A percentile compares a stretch with the other conserved stretches of the same genome.
Evolutionary conservation across 2,113 vertebrate genomes (phyloP).

Genomic region (Python bivittatus): DNA sequence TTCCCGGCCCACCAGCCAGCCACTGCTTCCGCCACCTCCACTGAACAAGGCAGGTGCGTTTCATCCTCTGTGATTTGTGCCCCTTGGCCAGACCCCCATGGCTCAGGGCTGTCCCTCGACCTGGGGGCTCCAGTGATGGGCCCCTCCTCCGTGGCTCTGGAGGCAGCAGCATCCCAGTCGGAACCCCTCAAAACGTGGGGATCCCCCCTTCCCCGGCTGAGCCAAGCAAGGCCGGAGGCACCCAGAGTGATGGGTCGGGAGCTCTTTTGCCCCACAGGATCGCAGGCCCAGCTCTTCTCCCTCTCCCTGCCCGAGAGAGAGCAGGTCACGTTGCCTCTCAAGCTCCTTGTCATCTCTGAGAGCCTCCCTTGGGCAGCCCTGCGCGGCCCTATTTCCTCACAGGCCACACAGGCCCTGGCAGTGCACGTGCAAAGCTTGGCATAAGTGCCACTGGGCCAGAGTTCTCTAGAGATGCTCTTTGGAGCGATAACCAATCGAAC

Average conservation of each 20-base stretch:
- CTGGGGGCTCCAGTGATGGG: neutral
- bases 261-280: neutral
- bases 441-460: no score
- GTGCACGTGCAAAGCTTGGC: no score
- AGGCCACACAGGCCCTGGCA: no score
- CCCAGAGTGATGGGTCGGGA: neutral
- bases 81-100: neutral
- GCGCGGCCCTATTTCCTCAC: no score
- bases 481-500: no score
- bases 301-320: neutral
- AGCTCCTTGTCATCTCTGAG: no score
- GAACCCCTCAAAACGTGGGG: neutral
- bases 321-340: no score
- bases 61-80: slow-evolving; percentile 68
- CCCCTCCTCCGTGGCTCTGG: neutral
- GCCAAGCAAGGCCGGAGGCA: neutral
- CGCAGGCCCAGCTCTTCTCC: neutral
- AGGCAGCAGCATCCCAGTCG: neutral
- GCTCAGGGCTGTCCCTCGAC: neutral
- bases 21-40: slow-evolving; percentile 68
- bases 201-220: neutral
- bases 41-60: slow-evolving; percentile 98
- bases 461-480: no score
- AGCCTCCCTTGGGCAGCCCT: no score
- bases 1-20: slow-evolving; percentile 84